phyloP scores from a whole-genome alignment of 2,797 vertebrate genomes.

The Macropus fuliginosus region DNA sequence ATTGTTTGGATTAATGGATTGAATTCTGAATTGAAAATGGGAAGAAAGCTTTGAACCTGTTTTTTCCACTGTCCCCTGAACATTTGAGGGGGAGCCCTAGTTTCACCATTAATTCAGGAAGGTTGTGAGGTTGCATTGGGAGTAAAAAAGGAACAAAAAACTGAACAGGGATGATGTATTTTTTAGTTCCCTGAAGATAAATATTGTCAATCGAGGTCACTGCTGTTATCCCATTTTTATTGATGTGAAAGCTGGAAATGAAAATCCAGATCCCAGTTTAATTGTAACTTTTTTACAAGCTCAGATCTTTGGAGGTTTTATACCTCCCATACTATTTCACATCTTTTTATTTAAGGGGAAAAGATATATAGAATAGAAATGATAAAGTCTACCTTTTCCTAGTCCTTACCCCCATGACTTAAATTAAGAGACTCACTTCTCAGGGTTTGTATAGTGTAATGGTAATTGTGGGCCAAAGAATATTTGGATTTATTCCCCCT shows the following conservation, averaged over 20 bases:
- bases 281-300: neutral
- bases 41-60: neutral
- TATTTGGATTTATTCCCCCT: neutral
- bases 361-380: neutral
- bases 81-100: neutral
- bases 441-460: neutral
- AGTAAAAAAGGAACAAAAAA: neutral
- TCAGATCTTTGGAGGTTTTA: neutral
- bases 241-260: neutral
- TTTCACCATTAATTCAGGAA: neutral
- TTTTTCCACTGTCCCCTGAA: neutral
- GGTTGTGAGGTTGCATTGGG: neutral
- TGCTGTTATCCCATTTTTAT: neutral
- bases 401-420: fast-evolving
- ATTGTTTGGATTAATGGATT: neutral
- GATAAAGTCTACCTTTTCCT: neutral
- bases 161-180: neutral
- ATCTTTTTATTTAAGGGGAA: neutral
- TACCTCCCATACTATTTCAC: neutral
- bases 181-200: neutral
- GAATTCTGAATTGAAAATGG: neutral
- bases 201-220: neutral
- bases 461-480: neutral
- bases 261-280: neutral
- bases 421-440: neutral